phyloP scores from a whole-genome alignment of 2,797 vertebrate genomes.

The Pyrocephalus nanus region DNA sequence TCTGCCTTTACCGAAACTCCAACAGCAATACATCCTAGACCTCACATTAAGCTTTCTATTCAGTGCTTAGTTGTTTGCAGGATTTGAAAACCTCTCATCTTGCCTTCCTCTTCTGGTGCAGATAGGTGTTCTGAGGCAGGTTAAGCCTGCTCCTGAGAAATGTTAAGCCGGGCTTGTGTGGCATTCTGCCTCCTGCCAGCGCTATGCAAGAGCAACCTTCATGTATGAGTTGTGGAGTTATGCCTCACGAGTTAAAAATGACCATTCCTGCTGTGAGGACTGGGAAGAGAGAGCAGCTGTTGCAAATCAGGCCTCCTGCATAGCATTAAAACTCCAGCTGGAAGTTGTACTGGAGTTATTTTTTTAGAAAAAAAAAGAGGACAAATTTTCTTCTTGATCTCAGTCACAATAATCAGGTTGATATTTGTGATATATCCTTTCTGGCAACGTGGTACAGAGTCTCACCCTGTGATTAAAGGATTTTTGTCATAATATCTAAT shows the following conservation, averaged over 20 bases:
- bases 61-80: neutral
- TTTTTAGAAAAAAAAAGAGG: neutral
- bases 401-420: neutral
- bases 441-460: neutral
- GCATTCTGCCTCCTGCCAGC: neutral
- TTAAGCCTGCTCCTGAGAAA: neutral
- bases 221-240: neutral
- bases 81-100: neutral
- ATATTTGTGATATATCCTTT: neutral
- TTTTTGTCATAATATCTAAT: neutral
- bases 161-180: neutral
- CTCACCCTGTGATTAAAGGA: neutral
- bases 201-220: neutral
- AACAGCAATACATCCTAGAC: neutral
- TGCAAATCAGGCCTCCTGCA: slow-evolving; percentile 1
- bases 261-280: neutral
- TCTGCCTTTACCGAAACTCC: neutral
- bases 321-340: neutral
- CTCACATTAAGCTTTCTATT: neutral
- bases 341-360: neutral
- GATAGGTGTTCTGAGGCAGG: neutral
- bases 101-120: neutral
- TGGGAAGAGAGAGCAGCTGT: neutral
- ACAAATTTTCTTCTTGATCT: neutral
- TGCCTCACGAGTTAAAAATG: neutral